Conservation (phyloP, 2,113 vertebrate genomes). For the Tupaia chinensis region DNA sequence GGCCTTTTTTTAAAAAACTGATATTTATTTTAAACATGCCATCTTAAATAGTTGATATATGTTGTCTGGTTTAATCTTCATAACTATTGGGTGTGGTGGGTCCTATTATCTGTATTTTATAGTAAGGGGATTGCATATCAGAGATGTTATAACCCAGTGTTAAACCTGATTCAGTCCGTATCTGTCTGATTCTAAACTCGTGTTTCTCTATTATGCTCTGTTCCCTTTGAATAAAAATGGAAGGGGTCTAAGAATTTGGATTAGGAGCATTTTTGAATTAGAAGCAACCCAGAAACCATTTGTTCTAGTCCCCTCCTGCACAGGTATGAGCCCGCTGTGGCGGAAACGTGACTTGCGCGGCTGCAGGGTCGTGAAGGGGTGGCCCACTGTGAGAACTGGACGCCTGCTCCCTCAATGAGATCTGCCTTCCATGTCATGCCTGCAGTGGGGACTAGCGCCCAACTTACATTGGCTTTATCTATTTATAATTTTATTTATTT, state of each 20-base stretch:
- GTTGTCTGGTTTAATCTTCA: neutral
- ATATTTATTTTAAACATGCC: neutral
- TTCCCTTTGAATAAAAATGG: neutral
- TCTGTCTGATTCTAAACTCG: neutral
- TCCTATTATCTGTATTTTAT: neutral
- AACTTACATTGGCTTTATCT: neutral
- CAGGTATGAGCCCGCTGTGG: neutral
- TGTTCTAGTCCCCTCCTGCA: neutral
- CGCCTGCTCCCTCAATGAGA: neutral
- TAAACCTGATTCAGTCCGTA: neutral
- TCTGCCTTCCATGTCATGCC: neutral
- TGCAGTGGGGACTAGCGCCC: neutral
- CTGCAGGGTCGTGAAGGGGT: neutral
- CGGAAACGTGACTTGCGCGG: neutral
- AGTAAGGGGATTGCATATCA: neutral
- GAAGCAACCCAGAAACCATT: neutral
- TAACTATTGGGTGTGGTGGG: neutral
- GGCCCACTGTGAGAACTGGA: neutral
- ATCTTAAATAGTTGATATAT: neutral
- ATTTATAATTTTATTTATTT: neutral
- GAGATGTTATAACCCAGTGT: neutral
- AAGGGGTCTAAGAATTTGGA: neutral
- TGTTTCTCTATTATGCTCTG: neutral
- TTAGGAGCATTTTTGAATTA: conserved; percentile 4
- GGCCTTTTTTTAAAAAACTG: neutral